Base-by-base conservation (phyloP, 2,113 vertebrate genomes). In the Poeciliopsis retropinna region DNA sequence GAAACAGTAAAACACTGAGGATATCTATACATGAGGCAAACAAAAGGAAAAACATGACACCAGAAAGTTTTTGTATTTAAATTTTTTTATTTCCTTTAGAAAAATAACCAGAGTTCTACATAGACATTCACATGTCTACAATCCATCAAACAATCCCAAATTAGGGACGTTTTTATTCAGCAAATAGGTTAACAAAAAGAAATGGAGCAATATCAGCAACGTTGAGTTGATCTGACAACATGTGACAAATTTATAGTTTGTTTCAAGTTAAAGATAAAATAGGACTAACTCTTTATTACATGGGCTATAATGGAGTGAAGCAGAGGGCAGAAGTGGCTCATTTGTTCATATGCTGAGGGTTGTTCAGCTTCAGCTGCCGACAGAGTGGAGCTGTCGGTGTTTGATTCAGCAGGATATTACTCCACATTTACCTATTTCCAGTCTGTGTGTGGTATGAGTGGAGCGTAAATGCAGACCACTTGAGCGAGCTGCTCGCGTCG, bases 381-480 rank as follows among this genome's bases (percentile, higher is more conserved):
- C 32, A 60, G 2, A 64, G 0, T 14, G 32, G 28, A 73, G 61
- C 60, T 51, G 69, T 27, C 65, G 3, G 60, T 0, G 11, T 75
- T 41, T 28, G 47, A 32, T 75, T 74, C 77, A 29, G 17, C 5
- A 0, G 13, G 5, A 47, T 63, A 37, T 77, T 57, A 62, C 78
- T 72, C 37, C 60, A 57, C 70, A 70, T 73, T 51, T n/a, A 32
- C 64, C 66, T 66, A 2, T 73, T 75, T 29, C 67, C 66, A 76
- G 37, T 44, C 66, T 64, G 44, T 5, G 2, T 13, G 60, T 47
- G 47, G 19, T 47, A 25, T 29, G 60, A 77, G 65, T 39, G 8
- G 19, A 75, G 60, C 0, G 15, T 84, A 29, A 83, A 81, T 30
- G 70, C 57, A 67, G 72, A 54, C 3, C 72, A 80, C 84, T 86